Evolutionary conservation across 2,113 vertebrate species (phyloP), one percentile per base, ranked within the genome.

Genomic region (Percopsis transmontana): DNA sequence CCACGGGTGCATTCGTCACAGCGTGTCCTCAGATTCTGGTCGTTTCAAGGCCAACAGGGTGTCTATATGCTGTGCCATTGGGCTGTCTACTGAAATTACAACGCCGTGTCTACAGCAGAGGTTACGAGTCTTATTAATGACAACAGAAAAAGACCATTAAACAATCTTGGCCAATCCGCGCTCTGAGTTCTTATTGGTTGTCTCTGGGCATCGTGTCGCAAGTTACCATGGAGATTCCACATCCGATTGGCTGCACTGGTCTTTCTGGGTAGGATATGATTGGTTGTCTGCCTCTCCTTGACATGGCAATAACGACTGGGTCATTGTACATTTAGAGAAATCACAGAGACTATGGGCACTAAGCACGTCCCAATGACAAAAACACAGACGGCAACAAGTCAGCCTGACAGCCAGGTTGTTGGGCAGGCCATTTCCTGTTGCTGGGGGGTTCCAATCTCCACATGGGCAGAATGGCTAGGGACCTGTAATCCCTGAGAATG

Each of bases 281-380:
- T 90, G 87, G 87, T 80, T 81, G 79, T 81, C 65, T 80, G 47
- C 16, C 50, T 90, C 87, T 88, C 89, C 89, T 90, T 90, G 89
- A 89, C 87, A 86, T 68, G 77, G 84, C 81, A 86, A 81, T 81
- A 85, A 89, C 78, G 82, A 76, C 77, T 18, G 83, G 85, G 85
- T 89, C 86, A 82, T 72, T 78, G 75, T 87, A 74, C 70, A 58
- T 80, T 56, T 82, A 85, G 82, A 86, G 63, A 86, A 80, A 83
- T 79, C 77, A 77, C 66, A 69, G 78, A 67, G 70, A 76, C 74
- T 74, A 70, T 52, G 58, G 74, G 76, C 59, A 77, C 55, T 50
- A 58, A 69, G 76, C 89, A 89, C 87, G 87, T 89, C 77, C 85
- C 89, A 90, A 90, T 90, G 89, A 89, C 85, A 80, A 48, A 62